phyloP scores from a whole-genome alignment of 2,888 invertebrate genomes.

The Xanthorhoe spadicearia region DNA sequence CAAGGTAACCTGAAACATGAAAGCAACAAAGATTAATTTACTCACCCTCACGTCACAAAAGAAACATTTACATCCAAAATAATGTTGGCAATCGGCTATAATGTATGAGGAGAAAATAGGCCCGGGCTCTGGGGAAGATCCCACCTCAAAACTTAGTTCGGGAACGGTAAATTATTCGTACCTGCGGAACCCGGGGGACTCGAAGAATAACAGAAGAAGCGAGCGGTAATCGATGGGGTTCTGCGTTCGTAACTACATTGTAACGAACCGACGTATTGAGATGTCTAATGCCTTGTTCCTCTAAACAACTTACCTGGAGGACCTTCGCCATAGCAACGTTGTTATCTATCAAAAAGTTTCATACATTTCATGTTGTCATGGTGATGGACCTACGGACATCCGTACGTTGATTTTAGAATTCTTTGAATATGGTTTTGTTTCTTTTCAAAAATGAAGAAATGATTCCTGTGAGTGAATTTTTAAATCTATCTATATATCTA shows the following conservation, averaged over 20 bases:
- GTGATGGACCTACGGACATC: too few species aligned
- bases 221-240: constrained; percentile 61
- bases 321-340: too few species aligned
- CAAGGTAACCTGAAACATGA: not conserved
- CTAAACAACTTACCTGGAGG: too few species aligned
- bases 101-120: constrained; percentile 59
- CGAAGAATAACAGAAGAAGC: constrained; percentile 69
- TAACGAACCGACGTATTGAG: too few species aligned
- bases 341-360: too few species aligned
- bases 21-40: constrained; percentile 15
- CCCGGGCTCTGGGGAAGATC: constrained; percentile 53
- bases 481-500: too few species aligned
- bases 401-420: too few species aligned
- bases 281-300: too few species aligned
- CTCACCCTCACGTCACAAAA: constrained; percentile 17
- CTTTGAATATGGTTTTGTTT: too few species aligned
- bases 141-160: constrained; percentile 73
- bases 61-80: constrained; percentile 46
- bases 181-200: constrained; percentile 54
- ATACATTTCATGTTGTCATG: too few species aligned
- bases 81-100: constrained; percentile 56
- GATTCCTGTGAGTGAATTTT: too few species aligned
- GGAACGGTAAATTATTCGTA: constrained; percentile 75
- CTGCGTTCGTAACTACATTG: constrained; percentile 28
- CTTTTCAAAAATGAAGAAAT: too few species aligned